phyloP scores from a whole-genome alignment of 2,797 vertebrate species.

The Anomalospiza imberbis region DNA sequence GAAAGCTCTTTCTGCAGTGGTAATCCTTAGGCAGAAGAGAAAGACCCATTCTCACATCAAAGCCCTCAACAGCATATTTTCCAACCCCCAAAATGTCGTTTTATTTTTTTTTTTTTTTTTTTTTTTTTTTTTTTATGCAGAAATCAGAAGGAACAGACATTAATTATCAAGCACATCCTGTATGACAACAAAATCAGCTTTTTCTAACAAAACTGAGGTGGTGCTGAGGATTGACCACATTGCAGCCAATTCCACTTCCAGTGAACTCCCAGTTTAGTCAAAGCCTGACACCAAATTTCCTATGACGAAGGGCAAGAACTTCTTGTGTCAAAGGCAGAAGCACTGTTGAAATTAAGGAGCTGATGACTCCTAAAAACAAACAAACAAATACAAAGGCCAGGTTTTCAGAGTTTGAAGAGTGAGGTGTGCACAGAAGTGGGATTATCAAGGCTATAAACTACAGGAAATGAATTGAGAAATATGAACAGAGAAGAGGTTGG shows the following conservation, averaged over 20 bases:
- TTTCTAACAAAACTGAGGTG: neutral
- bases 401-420: neutral
- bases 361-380: neutral
- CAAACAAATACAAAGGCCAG: neutral
- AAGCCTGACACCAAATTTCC: neutral
- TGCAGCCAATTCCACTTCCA: neutral
- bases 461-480: neutral
- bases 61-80: neutral
- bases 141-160: neutral
- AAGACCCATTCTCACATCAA: neutral
- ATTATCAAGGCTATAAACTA: neutral
- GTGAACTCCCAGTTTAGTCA: neutral
- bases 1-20: neutral
- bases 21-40: neutral
- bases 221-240: neutral
- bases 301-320: neutral
- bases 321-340: neutral
- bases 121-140: neutral
- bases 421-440: neutral
- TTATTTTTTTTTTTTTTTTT: neutral
- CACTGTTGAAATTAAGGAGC: neutral
- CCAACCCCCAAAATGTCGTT: neutral
- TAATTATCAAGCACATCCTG: neutral
- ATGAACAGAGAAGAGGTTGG: neutral
- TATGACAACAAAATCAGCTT: fast-evolving